These are phyloP conservation scores for Lasioglossum morio DNA, from an alignment of 2,888 invertebrate species.

Conservation along the genomic window DNA sequence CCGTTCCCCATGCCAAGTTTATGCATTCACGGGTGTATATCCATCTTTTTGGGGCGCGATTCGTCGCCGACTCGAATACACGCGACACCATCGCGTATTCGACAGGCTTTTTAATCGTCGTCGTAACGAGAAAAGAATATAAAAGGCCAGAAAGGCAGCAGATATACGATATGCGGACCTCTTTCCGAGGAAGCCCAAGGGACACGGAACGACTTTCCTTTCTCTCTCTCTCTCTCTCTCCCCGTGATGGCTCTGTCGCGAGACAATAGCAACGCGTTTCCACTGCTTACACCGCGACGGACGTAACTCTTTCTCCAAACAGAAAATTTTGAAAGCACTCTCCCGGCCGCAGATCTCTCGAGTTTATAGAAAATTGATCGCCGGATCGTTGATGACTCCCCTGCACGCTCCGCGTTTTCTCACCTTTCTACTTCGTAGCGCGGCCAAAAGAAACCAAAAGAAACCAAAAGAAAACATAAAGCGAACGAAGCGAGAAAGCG, in stretches of 20 bases:
- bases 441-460: not conserved
- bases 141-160: slow-evolving; percentile 23
- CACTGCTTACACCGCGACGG: slow-evolving; percentile 46
- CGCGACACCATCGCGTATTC: not conserved
- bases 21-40: too few species aligned
- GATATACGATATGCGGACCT: slow-evolving; percentile 24
- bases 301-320: slow-evolving; percentile 22
- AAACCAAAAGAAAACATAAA: too few species aligned
- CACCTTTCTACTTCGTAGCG: not conserved
- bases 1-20: too few species aligned
- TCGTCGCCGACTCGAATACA: not conserved
- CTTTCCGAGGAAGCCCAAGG: slow-evolving; percentile 31
- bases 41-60: not conserved
- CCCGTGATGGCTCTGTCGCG: slow-evolving; percentile 32
- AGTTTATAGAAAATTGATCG: slow-evolving; percentile 49
- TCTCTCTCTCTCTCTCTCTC: slow-evolving; percentile 1
- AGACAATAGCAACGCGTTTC: slow-evolving; percentile 60
- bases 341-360: slow-evolving; percentile 4
- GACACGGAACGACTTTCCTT: slow-evolving; percentile 52
- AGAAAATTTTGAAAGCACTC: slow-evolving; percentile 50
- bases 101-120: slow-evolving; percentile 1
- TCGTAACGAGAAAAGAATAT: not conserved
- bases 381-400: slow-evolving; percentile 18
- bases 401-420: not conserved
- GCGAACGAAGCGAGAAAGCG: not conserved